These are phyloP conservation scores for Sinelater perroti DNA, from an alignment of 2,888 invertebrate genomes.

Conservation along the genomic window DNA sequence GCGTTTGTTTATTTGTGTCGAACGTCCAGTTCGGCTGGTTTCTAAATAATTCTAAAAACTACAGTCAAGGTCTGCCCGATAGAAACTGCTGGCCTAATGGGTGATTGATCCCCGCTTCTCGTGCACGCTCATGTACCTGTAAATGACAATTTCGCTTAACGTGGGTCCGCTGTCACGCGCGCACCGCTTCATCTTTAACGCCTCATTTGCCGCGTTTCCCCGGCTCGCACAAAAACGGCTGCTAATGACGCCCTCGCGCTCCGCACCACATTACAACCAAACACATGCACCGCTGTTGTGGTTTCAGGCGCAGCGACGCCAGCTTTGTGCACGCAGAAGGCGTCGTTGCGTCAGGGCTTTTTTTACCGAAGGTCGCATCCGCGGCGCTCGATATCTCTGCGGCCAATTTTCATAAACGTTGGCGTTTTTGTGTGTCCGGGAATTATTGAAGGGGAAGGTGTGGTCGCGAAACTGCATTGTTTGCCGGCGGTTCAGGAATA, in stretches of 20 bases:
- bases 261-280: not conserved
- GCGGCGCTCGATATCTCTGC: conserved; percentile 9
- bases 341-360: conserved; percentile 14
- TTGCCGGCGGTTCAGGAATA: too few relatives aligned
- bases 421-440: not conserved
- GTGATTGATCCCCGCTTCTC: conserved; percentile 6
- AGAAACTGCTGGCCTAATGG: not conserved
- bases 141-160: conserved; percentile 2
- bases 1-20: not conserved
- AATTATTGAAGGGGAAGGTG: not conserved
- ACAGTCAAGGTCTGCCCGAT: too few relatives aligned
- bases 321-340: conserved; percentile 15
- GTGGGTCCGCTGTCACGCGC: not conserved
- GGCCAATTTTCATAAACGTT: conserved; percentile 4
- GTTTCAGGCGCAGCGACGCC: conserved; percentile 11
- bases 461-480: too few relatives aligned
- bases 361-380: conserved; percentile 13
- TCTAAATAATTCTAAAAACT: too few relatives aligned
- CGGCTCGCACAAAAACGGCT: not conserved
- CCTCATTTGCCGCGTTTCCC: conserved; percentile 2
- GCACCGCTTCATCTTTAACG: not conserved
- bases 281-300: conserved; percentile 5
- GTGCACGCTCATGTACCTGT: conserved; percentile 3
- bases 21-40: not conserved
- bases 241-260: not conserved